Evolutionary conservation across 1,140 invertebrate genomes (phyloP).

Genomic region (Drosophila kurseongensis): DNA sequence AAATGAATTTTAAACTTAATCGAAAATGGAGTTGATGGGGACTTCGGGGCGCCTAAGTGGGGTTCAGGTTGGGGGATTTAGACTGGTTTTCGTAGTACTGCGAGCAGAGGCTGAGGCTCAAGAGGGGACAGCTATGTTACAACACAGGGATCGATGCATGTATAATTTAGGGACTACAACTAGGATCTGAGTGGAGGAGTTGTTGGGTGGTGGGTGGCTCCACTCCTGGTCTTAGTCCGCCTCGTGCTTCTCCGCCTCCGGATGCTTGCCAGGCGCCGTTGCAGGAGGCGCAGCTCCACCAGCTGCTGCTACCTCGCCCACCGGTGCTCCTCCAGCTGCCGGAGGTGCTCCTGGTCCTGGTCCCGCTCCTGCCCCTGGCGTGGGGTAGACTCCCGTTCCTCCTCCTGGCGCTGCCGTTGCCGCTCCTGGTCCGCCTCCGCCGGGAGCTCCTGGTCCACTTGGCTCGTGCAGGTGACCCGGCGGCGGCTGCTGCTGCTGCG

Average conservation of each 20-base stretch:
- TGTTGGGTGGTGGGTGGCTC: not conserved
- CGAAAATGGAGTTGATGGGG: slow-evolving; percentile 1
- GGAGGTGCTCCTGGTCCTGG: slow-evolving; percentile 4
- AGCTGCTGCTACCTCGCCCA: slow-evolving; percentile 12
- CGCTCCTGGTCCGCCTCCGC: not conserved
- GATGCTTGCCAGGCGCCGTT: slow-evolving; percentile 36
- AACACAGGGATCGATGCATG: slow-evolving; percentile 29
- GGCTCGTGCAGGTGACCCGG: slow-evolving; percentile 36
- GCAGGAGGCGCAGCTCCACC: slow-evolving; percentile 3
- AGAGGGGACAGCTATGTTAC: slow-evolving; percentile 52
- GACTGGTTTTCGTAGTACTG: not conserved
- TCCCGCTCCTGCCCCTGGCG: slow-evolving; percentile 8
- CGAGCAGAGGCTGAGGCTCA: not conserved
- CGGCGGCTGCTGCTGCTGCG: slow-evolving; percentile 30
- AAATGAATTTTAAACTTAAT: slow-evolving; percentile 22
- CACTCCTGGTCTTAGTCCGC: slow-evolving; percentile 41
- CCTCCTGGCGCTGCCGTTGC: not conserved
- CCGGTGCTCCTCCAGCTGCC: slow-evolving; percentile 4
- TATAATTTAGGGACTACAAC: slow-evolving; percentile 14
- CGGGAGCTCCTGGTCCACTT: slow-evolving; percentile 10
- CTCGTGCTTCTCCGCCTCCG: slow-evolving; percentile 60
- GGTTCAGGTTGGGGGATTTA: not conserved
- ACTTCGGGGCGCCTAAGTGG: not conserved
- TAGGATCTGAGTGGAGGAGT: slow-evolving; percentile 4
- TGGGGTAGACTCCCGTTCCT: slow-evolving; percentile 17